A percentile compares a stretch with the other conserved stretches of the same genome.
Conservation (phyloP, 2,797 vertebrate species). For the Protosalanx chinensis region DNA sequence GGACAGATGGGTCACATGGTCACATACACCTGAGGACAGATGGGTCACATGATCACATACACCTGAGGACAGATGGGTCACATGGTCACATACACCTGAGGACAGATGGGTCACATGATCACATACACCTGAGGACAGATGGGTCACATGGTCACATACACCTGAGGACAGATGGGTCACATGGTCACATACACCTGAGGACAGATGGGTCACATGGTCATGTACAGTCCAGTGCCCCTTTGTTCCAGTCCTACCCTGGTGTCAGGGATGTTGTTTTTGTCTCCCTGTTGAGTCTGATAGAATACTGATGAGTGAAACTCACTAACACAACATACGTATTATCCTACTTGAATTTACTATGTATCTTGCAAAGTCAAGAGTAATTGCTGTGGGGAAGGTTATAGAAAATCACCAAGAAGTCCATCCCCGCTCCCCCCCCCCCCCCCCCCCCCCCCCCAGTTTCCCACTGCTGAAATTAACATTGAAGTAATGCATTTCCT, state of each 20-base stretch:
- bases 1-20: not conserved
- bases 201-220: not conserved
- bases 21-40: slow-evolving; percentile 76
- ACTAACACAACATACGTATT: not conserved
- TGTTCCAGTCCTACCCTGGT: too few species aligned
- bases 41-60: slow-evolving; percentile 57
- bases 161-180: slow-evolving; percentile 59
- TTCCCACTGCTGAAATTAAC: not conserved
- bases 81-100: slow-evolving; percentile 81
- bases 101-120: not conserved
- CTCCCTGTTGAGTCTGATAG: not conserved
- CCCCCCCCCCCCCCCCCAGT: too few species aligned
- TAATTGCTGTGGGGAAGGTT: not conserved
- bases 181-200: slow-evolving; percentile 76
- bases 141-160: slow-evolving; percentile 66
- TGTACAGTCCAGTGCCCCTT: too few species aligned
- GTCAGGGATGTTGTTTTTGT: not conserved
- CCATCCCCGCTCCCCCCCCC: too few species aligned
- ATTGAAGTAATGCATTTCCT: slow-evolving; percentile 1
- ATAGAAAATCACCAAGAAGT: not conserved
- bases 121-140: slow-evolving; percentile 76
- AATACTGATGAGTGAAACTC: slow-evolving; percentile 5
- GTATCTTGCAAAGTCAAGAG: not conserved
- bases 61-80: slow-evolving; percentile 68
- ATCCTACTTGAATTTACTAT: not conserved